Conservation (phyloP, 2,797 vertebrate genomes). For the Squalus acanthias region DNA sequence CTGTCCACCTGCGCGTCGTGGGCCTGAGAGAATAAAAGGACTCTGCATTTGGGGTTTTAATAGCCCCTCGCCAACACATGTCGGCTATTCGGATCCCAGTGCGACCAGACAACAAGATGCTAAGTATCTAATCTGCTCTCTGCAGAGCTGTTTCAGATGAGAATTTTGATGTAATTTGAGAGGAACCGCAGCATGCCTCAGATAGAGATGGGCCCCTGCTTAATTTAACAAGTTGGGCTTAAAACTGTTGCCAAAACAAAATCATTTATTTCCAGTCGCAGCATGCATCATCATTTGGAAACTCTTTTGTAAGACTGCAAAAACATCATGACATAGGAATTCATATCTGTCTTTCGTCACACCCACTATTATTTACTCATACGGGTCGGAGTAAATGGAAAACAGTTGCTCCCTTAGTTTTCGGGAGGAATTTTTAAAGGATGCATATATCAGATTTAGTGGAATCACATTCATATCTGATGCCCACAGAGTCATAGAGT, state of each 20-base stretch:
- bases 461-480: not conserved
- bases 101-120: no score
- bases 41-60: no score
- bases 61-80: no score
- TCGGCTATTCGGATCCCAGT: no score
- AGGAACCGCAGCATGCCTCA: not conserved
- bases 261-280: not conserved
- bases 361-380: not conserved
- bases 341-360: not conserved
- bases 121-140: not conserved
- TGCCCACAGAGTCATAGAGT: not conserved
- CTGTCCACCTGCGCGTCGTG: not conserved
- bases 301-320: not conserved
- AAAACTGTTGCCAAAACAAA: not conserved
- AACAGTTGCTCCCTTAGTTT: no score
- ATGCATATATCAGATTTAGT: not conserved
- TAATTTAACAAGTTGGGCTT: not conserved
- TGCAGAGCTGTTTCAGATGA: no score
- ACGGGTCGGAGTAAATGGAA: not conserved
- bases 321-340: not conserved
- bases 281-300: not conserved
- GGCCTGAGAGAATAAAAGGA: not conserved
- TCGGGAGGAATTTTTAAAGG: not conserved
- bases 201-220: not conserved
- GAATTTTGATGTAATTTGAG: not conserved